Percentiles rank a stretch among this genome's conserved stretches.
Conservation (phyloP, 2,888 invertebrate species). For the Sycophila texana region DNA sequence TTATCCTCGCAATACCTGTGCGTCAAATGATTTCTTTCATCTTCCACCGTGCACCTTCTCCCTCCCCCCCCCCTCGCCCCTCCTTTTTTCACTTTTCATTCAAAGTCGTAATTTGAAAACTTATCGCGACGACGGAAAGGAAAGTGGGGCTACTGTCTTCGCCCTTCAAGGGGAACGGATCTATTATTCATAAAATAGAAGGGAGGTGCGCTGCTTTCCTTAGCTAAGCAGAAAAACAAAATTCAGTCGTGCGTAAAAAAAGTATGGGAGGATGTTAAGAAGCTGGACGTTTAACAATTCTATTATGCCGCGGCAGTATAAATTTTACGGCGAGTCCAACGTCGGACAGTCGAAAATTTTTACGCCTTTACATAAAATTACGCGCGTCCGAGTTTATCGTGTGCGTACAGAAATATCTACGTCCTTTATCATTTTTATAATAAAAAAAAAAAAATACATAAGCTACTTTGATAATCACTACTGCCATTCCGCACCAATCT, state of each 20-base stretch:
- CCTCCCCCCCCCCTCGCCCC: neutral
- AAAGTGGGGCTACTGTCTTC: constrained; percentile 4
- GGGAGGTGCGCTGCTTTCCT: neutral
- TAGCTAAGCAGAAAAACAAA: constrained; percentile 53
- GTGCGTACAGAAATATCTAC: neutral
- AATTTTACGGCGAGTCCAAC: constrained; percentile 19
- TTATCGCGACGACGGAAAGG: constrained; percentile 25
- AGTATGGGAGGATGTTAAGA: constrained; percentile 22
- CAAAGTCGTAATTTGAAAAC: constrained; percentile 52
- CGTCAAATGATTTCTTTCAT: constrained; percentile 31
- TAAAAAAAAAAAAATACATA: neutral
- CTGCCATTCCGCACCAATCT: too few relatives aligned
- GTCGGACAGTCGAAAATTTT: constrained; percentile 39
- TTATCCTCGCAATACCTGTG: neutral
- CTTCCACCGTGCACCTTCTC: too few relatives aligned
- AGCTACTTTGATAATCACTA: neutral
- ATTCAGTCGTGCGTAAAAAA: constrained; percentile 40
- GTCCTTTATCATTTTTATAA: neutral
- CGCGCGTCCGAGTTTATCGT: neutral
- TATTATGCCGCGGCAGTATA: constrained; percentile 26
- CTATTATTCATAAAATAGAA: constrained; percentile 41
- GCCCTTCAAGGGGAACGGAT: neutral
- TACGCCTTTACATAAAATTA: constrained; percentile 35
- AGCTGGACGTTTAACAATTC: constrained; percentile 45
- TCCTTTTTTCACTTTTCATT: constrained; percentile 26